phyloP scores from a whole-genome alignment of 1,140 invertebrate species.

The Arctopsyche grandis region DNA sequence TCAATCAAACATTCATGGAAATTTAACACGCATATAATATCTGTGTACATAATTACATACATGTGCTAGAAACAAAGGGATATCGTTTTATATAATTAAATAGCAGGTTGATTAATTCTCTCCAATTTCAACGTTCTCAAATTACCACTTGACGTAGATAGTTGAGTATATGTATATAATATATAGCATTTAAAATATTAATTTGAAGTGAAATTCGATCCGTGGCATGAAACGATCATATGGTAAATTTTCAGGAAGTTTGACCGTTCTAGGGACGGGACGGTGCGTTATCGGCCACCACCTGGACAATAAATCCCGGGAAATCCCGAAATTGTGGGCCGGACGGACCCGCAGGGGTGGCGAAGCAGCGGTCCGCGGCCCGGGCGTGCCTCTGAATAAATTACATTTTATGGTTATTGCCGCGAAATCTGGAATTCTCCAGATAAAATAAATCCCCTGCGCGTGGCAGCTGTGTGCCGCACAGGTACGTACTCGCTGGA shows the following conservation, averaged over 20 bases:
- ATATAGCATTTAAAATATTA: no score
- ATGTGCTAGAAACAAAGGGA: no score
- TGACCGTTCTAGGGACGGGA: not conserved
- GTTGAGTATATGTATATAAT: no score
- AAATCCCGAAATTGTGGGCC: conserved; percentile 38
- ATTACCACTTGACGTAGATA: no score
- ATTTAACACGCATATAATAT: no score
- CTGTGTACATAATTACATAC: no score
- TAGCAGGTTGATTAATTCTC: no score
- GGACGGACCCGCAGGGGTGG: conserved; percentile 16
- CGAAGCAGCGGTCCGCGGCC: conserved; percentile 19
- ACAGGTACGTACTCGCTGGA: not conserved
- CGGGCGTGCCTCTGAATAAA: conserved; percentile 52
- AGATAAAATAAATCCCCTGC: conserved; percentile 50
- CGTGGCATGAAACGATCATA: no score
- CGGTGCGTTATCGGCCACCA: conserved; percentile 33
- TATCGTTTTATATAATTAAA: no score
- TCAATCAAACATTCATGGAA: no score
- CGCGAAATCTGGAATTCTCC: conserved; percentile 52
- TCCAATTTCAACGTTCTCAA: no score
- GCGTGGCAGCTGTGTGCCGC: conserved; percentile 35
- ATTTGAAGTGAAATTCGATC: no score
- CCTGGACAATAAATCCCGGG: conserved; percentile 38
- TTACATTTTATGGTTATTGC: conserved; percentile 55
- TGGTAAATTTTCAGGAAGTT: not conserved